Evolutionary conservation across 2,888 invertebrate species (phyloP).

Genomic region (Eristalis intricaria): DNA sequence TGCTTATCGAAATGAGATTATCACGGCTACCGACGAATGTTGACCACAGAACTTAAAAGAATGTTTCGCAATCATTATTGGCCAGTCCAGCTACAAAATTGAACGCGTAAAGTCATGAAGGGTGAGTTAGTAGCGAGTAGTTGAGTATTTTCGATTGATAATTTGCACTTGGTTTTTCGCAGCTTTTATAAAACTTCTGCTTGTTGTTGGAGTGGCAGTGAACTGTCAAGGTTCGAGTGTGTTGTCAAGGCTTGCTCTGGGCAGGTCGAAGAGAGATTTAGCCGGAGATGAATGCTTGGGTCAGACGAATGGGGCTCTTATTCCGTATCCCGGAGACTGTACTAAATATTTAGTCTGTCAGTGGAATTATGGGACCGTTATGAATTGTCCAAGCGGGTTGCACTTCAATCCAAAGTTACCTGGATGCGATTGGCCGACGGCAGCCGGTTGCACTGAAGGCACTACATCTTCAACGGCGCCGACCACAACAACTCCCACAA

Average conservation of each 20-base stretch:
- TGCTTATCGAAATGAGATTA: neutral
- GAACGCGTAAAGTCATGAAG: neutral
- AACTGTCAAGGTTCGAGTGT: neutral
- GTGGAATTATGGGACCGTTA: slow-evolving; percentile 66
- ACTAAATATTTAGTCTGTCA: slow-evolving; percentile 74
- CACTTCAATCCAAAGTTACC: slow-evolving; percentile 72
- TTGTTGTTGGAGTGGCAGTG: slow-evolving; percentile 5
- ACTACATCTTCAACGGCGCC: neutral
- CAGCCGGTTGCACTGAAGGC: slow-evolving; percentile 74
- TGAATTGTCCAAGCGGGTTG: slow-evolving; percentile 74
- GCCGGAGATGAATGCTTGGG: slow-evolving; percentile 70
- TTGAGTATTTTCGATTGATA: neutral
- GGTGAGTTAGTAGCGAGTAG: neutral
- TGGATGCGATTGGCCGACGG: slow-evolving; percentile 74
- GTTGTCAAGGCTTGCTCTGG: neutral
- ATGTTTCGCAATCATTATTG: neutral
- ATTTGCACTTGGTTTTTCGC: neutral
- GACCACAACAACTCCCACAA: neutral
- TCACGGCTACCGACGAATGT: neutral
- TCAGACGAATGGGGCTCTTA: slow-evolving; percentile 73
- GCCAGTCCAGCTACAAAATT: neutral
- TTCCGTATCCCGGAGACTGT: slow-evolving; percentile 74
- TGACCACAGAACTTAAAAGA: neutral
- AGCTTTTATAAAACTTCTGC: slow-evolving; percentile 19
- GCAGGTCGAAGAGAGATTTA: neutral